phyloP scores from a whole-genome alignment of 2,113 vertebrate species.

The Suncus etruscus region DNA sequence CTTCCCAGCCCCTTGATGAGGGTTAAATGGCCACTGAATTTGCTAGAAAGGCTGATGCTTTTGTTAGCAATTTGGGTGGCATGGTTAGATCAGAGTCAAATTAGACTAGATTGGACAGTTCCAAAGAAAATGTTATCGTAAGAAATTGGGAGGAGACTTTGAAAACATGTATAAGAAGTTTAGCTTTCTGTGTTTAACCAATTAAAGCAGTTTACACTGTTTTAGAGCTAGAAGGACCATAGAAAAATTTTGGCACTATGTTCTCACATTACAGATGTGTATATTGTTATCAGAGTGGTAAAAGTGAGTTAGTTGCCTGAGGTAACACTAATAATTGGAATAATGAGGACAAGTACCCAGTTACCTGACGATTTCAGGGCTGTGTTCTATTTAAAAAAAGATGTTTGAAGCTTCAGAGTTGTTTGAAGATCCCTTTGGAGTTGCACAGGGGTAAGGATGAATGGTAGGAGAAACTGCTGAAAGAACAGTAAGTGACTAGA shows the following conservation, averaged over 20 bases:
- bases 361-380: not conserved
- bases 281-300: not conserved
- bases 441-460: not conserved
- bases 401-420: not conserved
- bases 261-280: not conserved
- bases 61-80: not conserved
- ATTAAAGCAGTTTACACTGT: conserved; percentile 3
- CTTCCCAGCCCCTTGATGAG: no score
- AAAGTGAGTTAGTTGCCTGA: conserved; percentile 41
- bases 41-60: not conserved
- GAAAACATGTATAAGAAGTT: no score
- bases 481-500: not conserved
- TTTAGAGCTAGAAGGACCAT: not conserved
- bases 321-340: not conserved
- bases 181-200: not conserved
- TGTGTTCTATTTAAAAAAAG: not conserved
- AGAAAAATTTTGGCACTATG: not conserved
- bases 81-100: not conserved
- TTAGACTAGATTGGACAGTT: not conserved
- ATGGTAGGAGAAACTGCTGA: not conserved
- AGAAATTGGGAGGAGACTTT: not conserved
- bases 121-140: not conserved
- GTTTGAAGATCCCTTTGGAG: not conserved
- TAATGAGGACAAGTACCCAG: not conserved
- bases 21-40: not conserved